Conservation (phyloP, 1,140 invertebrate species). For the Dryas iulia region DNA sequence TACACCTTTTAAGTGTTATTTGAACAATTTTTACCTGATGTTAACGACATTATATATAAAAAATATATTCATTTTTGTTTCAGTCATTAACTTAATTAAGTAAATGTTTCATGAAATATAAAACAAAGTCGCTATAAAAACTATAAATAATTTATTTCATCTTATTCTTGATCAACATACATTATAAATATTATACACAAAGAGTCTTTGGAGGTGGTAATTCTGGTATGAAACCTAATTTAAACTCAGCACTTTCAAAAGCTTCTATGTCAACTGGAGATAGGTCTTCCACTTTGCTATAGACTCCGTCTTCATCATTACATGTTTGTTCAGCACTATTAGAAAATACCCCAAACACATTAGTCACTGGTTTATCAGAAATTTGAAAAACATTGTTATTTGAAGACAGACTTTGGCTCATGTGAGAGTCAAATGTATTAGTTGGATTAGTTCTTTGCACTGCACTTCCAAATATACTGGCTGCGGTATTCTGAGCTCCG, state of each 20-base stretch:
- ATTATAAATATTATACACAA: constrained; percentile 37
- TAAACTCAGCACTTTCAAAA: constrained; percentile 56
- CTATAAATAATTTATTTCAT: neutral
- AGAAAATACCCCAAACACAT: constrained; percentile 43
- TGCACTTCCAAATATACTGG: constrained; percentile 9
- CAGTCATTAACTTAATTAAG: too few relatives aligned
- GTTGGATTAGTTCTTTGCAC: constrained; percentile 2
- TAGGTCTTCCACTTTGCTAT: constrained; percentile 58
- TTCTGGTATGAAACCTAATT: constrained; percentile 66
- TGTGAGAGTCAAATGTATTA: neutral
- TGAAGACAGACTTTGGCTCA: neutral
- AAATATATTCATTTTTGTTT: too few relatives aligned
- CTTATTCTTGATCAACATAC: neutral
- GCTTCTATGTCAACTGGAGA: constrained; percentile 50
- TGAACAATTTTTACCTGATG: too few relatives aligned
- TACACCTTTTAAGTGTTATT: too few relatives aligned
- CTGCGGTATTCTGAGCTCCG: neutral
- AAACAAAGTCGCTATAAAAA: too few relatives aligned
- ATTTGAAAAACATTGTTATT: constrained; percentile 42
- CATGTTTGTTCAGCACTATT: constrained; percentile 36
- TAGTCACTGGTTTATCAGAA: constrained; percentile 32
- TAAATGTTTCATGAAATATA: too few relatives aligned
- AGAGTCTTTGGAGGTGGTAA: constrained; percentile 56
- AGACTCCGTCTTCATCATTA: constrained; percentile 44
- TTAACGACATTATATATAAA: too few relatives aligned